Evolutionary conservation across 2,888 invertebrate species (phyloP), one percentile per base, ranked within the genome.

Genomic region (Willowsia nigromaculata): DNA sequence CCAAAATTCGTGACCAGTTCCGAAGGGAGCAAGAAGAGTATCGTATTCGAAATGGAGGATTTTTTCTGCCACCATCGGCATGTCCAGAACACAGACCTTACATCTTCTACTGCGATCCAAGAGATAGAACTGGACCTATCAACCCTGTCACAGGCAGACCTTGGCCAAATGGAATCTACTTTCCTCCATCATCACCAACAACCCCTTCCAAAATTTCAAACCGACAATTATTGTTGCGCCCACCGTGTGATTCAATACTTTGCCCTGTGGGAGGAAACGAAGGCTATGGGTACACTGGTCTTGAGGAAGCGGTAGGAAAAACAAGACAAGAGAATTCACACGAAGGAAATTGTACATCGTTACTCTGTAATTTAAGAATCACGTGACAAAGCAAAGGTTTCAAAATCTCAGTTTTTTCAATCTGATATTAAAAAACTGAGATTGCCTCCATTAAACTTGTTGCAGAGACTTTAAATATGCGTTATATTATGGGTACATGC

Each of bases 61-160:
- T 18, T 22, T 6, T n/a, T n/a, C n/a, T 56, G n/a, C 68, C 68
- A n/a, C 30, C 30, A 15, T 33, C 33, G 7, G 68, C 68, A 18
- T 68, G 68, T 37, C 68, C 68, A 9, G 68, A 18, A 33, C 0
- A 18, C 1, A 2, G 68, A 15, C 37, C 68, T 3, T 37, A 33
- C 37, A n/a, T 37, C 37, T 68, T 68, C 37, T 68, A 68, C n/a
- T 68, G 68, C 18, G 68, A 68, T 68, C 68, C 68, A 18, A n/a
- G 37, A 37, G 37, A 37, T 1, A 68, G 68, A 68, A 30, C 15
- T 18, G 18, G 30, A 37, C 37, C 68, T 11, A 68, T 33, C 15
- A 68, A 68, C 37, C 68, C 68, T 15, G 37, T 37, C 6, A 40
- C 37, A 22, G 30, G 62, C 27, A 6, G 30, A 15, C 62, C 62